phyloP scores from a whole-genome alignment of 2,888 invertebrate species.

The Argyresthia goedartella region DNA sequence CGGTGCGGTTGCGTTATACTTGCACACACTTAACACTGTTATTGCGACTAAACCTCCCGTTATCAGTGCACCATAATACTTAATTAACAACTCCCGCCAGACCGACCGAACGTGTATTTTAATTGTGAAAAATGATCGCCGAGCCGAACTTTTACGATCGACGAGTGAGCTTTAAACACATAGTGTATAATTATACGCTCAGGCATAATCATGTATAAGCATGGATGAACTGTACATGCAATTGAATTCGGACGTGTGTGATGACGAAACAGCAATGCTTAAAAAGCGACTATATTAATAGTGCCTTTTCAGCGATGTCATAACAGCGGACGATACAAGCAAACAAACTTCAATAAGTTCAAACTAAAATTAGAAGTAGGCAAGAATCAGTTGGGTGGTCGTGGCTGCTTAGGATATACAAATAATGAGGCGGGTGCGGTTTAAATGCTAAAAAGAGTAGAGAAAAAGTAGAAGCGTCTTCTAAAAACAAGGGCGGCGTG shows the following conservation, averaged over 20 bases:
- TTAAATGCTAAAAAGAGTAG: conserved; percentile 7
- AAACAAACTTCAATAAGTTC: neutral
- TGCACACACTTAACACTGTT: conserved; percentile 13
- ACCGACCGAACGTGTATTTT: conserved; percentile 34
- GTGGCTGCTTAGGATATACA: neutral
- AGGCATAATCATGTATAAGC: conserved; percentile 5
- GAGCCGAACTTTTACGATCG: conserved; percentile 33
- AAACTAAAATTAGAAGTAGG: neutral
- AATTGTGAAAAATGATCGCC: conserved; percentile 47
- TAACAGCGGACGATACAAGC: conserved; percentile 13
- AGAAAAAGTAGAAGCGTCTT: conserved; percentile 10
- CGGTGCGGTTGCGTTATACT: conserved; percentile 1
- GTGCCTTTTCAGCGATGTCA: neutral
- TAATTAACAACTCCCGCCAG: conserved; percentile 21
- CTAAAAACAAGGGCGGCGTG: conserved; percentile 13
- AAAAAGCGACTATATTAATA: neutral
- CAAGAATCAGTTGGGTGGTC: neutral
- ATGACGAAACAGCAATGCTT: conserved; percentile 19
- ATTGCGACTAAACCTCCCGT: conserved; percentile 35
- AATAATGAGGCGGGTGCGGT: neutral
- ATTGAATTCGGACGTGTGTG: no score
- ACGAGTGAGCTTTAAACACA: conserved; percentile 17
- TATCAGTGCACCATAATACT: conserved; percentile 30
- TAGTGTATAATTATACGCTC: conserved; percentile 46
- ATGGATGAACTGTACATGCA: no score